phyloP scores from a whole-genome alignment of 2,888 invertebrate species.

The Troides aeacus region DNA sequence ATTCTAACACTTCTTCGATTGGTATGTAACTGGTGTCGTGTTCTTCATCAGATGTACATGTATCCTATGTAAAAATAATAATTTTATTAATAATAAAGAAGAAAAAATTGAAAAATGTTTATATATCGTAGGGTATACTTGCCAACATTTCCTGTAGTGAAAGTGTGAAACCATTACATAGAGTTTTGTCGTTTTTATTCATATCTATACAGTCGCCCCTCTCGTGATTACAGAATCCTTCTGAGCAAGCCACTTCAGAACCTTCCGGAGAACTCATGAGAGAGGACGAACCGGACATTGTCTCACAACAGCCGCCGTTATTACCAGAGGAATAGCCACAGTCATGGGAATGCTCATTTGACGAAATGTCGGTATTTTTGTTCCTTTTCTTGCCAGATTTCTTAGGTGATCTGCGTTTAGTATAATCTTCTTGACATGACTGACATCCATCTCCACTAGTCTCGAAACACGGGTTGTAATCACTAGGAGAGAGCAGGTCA shows the following conservation, averaged over 20 bases:
- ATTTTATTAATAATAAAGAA: neutral
- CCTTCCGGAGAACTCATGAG: conserved; percentile 92
- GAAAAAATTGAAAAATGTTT: neutral
- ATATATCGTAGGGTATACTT: conserved; percentile 43
- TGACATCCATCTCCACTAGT: conserved; percentile 60
- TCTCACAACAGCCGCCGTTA: conserved; percentile 85
- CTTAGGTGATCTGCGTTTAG: conserved; percentile 62
- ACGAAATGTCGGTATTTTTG: conserved; percentile 81
- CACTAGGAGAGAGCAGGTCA: conserved; percentile 61
- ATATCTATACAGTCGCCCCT: conserved; percentile 71
- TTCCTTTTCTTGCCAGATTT: conserved; percentile 59
- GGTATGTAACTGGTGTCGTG: conserved; percentile 91
- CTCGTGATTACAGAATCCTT: conserved; percentile 91
- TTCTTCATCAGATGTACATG: conserved; percentile 88
- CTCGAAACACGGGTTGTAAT: conserved; percentile 60
- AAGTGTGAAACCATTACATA: conserved; percentile 78
- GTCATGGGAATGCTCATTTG: conserved; percentile 87
- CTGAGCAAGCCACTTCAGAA: conserved; percentile 93
- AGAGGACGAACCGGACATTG: conserved; percentile 86
- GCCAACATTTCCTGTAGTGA: conserved; percentile 90
- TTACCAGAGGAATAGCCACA: conserved; percentile 94
- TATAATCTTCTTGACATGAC: conserved; percentile 76
- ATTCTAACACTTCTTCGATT: conserved; percentile 92
- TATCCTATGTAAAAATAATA: conserved; percentile 79
- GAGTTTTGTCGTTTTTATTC: conserved; percentile 62